Evolutionary conservation across 1,140 invertebrate species (phyloP).

Genomic region (Lanistes nyassanus): DNA sequence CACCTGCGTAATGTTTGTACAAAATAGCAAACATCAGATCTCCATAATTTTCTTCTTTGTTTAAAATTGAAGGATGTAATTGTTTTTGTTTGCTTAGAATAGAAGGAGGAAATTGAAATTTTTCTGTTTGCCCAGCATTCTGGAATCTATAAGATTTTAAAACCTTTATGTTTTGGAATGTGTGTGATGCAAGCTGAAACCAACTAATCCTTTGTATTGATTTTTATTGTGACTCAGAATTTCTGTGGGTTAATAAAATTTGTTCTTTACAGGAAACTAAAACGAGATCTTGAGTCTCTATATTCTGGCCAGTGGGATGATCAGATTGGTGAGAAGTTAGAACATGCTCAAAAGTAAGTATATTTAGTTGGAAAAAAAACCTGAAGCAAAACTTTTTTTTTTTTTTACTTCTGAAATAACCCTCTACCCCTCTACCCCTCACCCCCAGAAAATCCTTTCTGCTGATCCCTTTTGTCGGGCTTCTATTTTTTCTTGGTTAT

Average conservation of each 20-base stretch:
- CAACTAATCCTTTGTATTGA: neutral
- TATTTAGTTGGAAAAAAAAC: neutral
- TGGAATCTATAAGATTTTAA: neutral
- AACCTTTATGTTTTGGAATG: no score
- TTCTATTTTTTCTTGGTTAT: no score
- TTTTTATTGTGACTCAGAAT: neutral
- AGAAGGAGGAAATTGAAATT: neutral
- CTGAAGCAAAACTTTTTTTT: neutral
- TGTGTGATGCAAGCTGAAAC: no score
- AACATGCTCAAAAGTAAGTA: slow-evolving; percentile 75
- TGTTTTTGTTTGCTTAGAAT: neutral
- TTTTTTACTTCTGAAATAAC: no score
- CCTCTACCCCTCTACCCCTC: no score
- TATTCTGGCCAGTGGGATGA: slow-evolving; percentile 73
- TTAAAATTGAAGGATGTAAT: neutral
- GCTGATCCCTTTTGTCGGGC: no score
- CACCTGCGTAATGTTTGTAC: no score
- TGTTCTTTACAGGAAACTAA: slow-evolving; percentile 70
- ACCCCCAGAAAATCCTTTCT: no score
- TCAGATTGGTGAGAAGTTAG: slow-evolving; percentile 78
- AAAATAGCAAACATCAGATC: no score
- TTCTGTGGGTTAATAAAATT: neutral
- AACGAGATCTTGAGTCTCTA: slow-evolving; percentile 73
- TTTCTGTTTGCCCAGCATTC: no score
- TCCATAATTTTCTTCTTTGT: neutral